Base-by-base conservation (phyloP, 2,888 invertebrate genomes). In the Sericinus montela region DNA sequence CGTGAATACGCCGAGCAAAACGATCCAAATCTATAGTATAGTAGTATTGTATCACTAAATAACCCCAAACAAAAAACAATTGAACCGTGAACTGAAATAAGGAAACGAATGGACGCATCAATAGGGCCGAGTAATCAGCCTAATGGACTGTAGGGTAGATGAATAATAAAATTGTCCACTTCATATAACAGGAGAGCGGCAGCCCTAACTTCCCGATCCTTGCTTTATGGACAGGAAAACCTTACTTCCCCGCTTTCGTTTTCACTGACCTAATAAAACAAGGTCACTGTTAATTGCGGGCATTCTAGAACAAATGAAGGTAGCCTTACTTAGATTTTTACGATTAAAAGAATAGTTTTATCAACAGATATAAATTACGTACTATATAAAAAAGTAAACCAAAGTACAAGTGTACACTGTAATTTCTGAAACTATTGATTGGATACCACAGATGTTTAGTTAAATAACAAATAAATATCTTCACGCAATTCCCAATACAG, bases 141-240 rank as follows among this genome's bases (percentile, higher is more conserved):
- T 59, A 59, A 60, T 61, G 62, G 59, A 55, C 48, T 37, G 53
- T 35, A 38, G 34, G 46, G 45, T 30, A 45, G 48, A 53, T 58
- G 59, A 55, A 58, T 60, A 61, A 62, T 59, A 56, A 56, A 59
- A 60, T 60, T 55, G 58, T 58, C 53, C 57, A 52, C 53, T 45
- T 48, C 52, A 55, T 56, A 55, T 54, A 52, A 51, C 52, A 51
- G 19, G 49, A 47, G 45, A 51, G 48, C 52, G 43, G 52, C 54
- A 48, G 48, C 42, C 51, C 30, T 38, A 32, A 49, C 41, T 30
- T 42, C 32, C 14, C 19, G 29, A 10, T 37, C 13, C 29, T 15
- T 45, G 42, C 39, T 45, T 11, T 41, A 42, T 45, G 36, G 44
- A 38, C 40, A 13, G 35, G 44, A 45, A 45, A 39, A 30, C 40